phyloP scores from a whole-genome alignment of 23 tunicate genomes.

The Halocynthia roretzi region DNA sequence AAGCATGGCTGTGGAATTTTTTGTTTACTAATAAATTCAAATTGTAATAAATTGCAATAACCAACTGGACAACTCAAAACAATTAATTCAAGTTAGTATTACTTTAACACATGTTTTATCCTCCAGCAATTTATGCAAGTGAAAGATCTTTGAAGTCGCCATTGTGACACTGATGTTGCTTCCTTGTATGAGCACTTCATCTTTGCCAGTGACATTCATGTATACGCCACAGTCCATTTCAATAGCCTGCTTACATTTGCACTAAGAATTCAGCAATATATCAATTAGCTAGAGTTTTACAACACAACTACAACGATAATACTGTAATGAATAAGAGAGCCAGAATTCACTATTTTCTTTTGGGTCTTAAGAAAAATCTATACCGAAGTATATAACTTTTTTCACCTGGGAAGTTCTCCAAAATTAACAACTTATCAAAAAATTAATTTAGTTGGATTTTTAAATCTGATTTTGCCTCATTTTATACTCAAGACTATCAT shows the following conservation, averaged over 20 bases:
- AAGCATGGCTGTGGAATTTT: no score
- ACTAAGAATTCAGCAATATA: background rate
- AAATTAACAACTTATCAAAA: no score
- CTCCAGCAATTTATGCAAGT: background rate
- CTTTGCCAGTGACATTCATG: background rate
- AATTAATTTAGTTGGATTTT: no score
- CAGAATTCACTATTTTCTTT: no score
- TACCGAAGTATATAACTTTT: no score
- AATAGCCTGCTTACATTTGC: background rate
- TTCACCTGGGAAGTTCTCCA: background rate
- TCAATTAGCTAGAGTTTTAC: background rate
- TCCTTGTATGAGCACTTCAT: background rate
- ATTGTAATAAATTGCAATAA: no score
- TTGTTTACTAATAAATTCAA: no score
- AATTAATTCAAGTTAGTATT: background rate
- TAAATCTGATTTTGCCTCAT: no score
- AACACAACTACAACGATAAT: background rate
- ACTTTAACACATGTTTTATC: background rate
- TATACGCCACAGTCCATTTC: conserved; percentile 11
- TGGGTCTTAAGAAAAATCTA: background rate
- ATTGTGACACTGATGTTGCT: background rate
- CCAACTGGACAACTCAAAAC: no score
- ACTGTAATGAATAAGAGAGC: no score
- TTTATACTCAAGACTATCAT: no score
- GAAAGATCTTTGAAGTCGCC: conserved; percentile 2